These are phyloP conservation scores for Siphlonurus alternatus DNA, from an alignment of 2,888 invertebrate species.

Conservation along the genomic window DNA sequence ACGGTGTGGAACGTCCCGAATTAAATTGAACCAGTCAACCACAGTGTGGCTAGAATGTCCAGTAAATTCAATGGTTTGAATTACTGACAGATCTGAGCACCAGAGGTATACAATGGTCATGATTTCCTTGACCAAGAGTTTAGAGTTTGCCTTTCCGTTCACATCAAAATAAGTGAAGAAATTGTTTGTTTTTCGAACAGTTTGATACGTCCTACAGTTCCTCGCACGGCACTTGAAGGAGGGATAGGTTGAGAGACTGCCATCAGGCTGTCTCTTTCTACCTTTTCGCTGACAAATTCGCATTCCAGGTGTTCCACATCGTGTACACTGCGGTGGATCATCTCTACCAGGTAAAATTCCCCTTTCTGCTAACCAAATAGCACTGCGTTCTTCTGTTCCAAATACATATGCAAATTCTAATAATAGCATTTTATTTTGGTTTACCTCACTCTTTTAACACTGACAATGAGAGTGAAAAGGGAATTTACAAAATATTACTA, in stretches of 20 bases:
- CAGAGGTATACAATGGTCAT: neutral
- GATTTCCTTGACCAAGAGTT: neutral
- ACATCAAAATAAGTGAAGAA: neutral
- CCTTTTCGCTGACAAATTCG: neutral
- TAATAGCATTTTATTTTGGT: no score
- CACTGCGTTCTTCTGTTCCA: neutral
- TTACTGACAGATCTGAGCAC: neutral
- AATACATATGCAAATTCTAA: no score
- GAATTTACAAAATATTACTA: no score
- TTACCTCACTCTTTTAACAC: no score
- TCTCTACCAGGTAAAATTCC: neutral
- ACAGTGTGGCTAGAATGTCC: neutral
- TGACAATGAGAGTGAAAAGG: no score
- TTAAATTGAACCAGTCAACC: neutral
- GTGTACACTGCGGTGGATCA: neutral
- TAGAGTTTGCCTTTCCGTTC: neutral
- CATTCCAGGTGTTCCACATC: neutral
- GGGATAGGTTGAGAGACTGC: neutral
- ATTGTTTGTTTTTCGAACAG: neutral
- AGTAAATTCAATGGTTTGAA: neutral
- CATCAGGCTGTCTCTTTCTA: neutral
- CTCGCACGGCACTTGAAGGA: neutral
- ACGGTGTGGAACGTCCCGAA: neutral
- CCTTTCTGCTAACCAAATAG: neutral
- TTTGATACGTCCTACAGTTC: neutral